Conservation (phyloP, 2,888 invertebrate species). For the Merodon equestris region DNA sequence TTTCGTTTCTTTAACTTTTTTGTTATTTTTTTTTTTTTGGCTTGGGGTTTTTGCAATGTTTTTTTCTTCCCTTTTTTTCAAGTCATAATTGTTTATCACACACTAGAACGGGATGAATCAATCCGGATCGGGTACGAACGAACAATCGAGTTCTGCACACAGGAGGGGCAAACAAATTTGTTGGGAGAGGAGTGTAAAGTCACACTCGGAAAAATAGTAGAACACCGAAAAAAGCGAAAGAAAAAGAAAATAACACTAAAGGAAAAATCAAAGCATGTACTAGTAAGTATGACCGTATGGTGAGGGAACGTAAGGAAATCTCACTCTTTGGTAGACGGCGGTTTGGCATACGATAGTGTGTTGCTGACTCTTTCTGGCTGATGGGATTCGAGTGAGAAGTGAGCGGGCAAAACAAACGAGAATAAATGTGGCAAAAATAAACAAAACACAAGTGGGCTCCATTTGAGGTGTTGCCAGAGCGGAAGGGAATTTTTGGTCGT, state of each 20-base stretch:
- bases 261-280: slow-evolving; percentile 51
- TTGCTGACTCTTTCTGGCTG: slow-evolving; percentile 16
- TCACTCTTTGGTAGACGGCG: slow-evolving; percentile 43
- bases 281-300: slow-evolving; percentile 44
- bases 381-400: slow-evolving; percentile 4
- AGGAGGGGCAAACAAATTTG: not conserved
- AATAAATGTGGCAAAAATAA: slow-evolving; percentile 56
- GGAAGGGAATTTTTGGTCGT: not conserved
- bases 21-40: not conserved
- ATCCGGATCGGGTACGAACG: too few species aligned
- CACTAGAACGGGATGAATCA: slow-evolving; percentile 1
- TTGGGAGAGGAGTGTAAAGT: not conserved
- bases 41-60: slow-evolving; percentile 11
- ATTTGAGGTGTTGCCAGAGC: slow-evolving; percentile 35
- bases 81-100: slow-evolving; percentile 29
- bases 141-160: too few species aligned
- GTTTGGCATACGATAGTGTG: slow-evolving; percentile 15
- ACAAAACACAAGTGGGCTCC: slow-evolving; percentile 46
- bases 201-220: slow-evolving; percentile 22
- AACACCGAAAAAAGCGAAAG: slow-evolving; percentile 41
- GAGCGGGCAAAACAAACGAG: slow-evolving; percentile 38
- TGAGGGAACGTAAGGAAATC: slow-evolving; percentile 53
- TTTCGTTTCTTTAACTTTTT: not conserved
- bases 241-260: slow-evolving; percentile 38
- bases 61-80: not conserved